phyloP scores from a whole-genome alignment of 2,797 vertebrate genomes.

The Eremophila alpestris region DNA sequence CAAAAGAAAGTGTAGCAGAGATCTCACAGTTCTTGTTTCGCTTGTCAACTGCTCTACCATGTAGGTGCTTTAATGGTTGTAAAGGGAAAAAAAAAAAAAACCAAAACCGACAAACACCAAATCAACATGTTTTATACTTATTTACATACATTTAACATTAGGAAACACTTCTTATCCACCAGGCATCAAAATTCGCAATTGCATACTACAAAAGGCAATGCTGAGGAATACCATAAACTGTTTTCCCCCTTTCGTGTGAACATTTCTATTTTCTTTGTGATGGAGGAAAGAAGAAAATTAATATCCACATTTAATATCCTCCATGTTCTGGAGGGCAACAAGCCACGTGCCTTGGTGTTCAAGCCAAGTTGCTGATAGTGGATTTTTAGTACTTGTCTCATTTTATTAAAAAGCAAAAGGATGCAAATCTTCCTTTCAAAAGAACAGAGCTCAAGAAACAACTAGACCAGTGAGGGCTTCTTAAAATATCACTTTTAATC shows the following conservation, averaged over 20 bases:
- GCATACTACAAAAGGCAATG: not conserved
- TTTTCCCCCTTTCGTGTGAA: not conserved
- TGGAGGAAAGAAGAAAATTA: constrained; percentile 6
- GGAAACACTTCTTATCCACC: not conserved
- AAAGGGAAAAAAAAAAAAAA: not conserved
- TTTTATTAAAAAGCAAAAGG: constrained; percentile 39
- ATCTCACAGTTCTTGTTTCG: not conserved
- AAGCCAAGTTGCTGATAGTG: constrained; percentile 23
- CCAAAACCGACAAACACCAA: rapidly evolving
- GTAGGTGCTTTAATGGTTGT: not conserved
- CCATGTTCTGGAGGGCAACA: not conserved
- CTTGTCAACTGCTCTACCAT: not conserved
- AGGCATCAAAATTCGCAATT: not conserved
- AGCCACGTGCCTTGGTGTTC: not conserved
- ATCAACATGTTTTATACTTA: not conserved
- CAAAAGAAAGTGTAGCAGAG: not conserved
- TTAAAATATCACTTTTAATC: constrained; percentile 23
- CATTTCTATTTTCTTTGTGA: not conserved
- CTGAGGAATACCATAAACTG: not conserved
- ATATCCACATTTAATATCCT: constrained; percentile 38
- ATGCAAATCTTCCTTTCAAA: constrained; percentile 18
- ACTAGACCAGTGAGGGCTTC: not conserved
- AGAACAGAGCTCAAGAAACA: not conserved
- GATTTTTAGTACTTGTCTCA: not conserved
- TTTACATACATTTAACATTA: not conserved